Conservation (phyloP, 2,888 invertebrate species). For the Diarsia brunnea region DNA sequence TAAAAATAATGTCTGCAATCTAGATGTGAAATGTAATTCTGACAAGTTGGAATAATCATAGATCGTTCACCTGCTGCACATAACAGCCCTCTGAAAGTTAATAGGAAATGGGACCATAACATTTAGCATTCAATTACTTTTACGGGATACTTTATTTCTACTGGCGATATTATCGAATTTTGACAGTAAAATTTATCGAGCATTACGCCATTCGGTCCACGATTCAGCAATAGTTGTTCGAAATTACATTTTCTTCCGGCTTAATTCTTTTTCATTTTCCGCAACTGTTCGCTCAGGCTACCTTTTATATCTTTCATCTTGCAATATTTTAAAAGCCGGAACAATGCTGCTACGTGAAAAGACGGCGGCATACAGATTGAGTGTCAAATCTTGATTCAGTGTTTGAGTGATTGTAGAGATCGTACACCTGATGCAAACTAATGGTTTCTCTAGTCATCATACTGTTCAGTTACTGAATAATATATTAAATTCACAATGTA, state of each 20-base stretch:
- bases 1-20: constrained; percentile 16
- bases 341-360: constrained; percentile 31
- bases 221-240: constrained; percentile 59
- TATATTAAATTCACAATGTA: not conserved
- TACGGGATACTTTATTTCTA: constrained; percentile 59
- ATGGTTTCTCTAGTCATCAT: not conserved
- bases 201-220: constrained; percentile 53
- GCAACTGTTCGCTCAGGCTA: constrained; percentile 40
- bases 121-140: constrained; percentile 60
- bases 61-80: constrained; percentile 35
- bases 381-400: constrained; percentile 44
- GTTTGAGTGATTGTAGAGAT: constrained; percentile 47
- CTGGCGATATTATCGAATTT: constrained; percentile 63
- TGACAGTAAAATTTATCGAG: constrained; percentile 65
- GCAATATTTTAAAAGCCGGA: constrained; percentile 51
- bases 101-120: constrained; percentile 47
- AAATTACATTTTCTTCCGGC: constrained; percentile 60
- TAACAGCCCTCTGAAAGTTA: constrained; percentile 33
- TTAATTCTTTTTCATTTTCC: constrained; percentile 65
- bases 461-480: not conserved
- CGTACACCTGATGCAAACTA: constrained; percentile 44
- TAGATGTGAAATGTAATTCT: constrained; percentile 26
- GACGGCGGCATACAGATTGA: constrained; percentile 39
- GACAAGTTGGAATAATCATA: constrained; percentile 18
- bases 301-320: constrained; percentile 57